Conservation (phyloP, 2,797 vertebrate species). For the Squalus acanthias region DNA sequence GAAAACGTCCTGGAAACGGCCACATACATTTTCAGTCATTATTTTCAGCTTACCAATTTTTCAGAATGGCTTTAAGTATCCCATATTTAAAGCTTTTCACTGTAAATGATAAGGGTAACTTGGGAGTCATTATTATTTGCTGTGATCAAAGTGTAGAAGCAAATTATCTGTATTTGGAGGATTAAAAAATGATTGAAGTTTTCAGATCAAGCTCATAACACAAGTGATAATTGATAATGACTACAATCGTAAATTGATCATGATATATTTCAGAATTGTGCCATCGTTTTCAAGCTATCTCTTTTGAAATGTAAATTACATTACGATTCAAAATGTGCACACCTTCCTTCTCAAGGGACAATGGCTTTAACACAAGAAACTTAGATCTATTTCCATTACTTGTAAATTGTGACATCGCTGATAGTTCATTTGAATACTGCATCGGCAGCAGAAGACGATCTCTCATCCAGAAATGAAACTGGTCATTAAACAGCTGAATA, state of each 20-base stretch:
- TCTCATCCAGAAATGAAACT: conserved; percentile 16
- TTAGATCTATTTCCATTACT: background rate
- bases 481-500: conserved; percentile 34
- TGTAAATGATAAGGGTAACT: background rate
- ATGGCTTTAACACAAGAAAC: background rate
- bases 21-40: background rate
- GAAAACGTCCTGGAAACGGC: background rate
- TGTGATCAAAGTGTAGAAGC: background rate
- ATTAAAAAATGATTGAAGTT: background rate
- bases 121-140: background rate
- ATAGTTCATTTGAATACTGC: conserved; percentile 14
- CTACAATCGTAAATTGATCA: background rate
- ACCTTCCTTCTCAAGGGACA: background rate
- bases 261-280: background rate
- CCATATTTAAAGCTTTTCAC: background rate
- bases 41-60: background rate
- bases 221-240: background rate
- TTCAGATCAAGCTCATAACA: background rate
- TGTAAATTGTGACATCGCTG: background rate
- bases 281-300: no score
- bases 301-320: background rate
- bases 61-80: background rate
- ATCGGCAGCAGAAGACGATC: conserved; percentile 7
- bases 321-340: background rate
- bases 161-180: background rate